A percentile compares a stretch with the other conserved stretches of the same genome.
These are phyloP conservation scores for Puffinus mauretanicus DNA, from an alignment of 2,113 vertebrate genomes.

Conservation along the genomic window DNA sequence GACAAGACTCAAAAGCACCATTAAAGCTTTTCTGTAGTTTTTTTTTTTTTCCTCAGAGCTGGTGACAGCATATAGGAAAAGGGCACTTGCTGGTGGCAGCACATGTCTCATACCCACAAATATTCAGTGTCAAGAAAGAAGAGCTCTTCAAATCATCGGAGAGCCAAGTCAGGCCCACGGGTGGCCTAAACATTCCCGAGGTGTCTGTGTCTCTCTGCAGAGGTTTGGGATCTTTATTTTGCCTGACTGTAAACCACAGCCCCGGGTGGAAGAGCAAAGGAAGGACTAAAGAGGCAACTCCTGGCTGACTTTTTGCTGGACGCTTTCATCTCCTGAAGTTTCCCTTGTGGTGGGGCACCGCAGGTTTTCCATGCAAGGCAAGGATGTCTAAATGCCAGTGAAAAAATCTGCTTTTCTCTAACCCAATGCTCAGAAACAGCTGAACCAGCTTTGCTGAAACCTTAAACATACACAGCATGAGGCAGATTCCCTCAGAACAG, in stretches of 20 bases:
- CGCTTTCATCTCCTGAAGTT: background rate
- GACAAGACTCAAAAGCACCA: constrained; percentile 14
- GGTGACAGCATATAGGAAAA: background rate
- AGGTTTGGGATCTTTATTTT: background rate
- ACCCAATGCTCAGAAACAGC: background rate
- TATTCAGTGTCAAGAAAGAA: background rate
- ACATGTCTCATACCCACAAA: background rate
- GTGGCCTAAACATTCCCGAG: background rate
- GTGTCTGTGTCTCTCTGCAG: background rate
- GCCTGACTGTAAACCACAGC: background rate
- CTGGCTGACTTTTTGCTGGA: background rate
- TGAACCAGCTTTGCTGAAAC: background rate
- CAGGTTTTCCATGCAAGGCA: background rate
- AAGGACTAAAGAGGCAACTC: background rate
- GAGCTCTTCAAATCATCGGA: background rate
- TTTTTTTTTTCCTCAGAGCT: background rate
- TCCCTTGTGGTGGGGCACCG: background rate
- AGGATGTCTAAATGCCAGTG: background rate
- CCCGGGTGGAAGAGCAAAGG: background rate
- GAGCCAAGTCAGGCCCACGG: background rate
- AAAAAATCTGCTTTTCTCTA: background rate
- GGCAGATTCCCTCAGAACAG: background rate
- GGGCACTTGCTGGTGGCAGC: background rate
- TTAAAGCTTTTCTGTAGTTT: background rate
- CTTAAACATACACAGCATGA: background rate